phyloP scores from a whole-genome alignment of 2,797 vertebrate species.

The Manis javanica region DNA sequence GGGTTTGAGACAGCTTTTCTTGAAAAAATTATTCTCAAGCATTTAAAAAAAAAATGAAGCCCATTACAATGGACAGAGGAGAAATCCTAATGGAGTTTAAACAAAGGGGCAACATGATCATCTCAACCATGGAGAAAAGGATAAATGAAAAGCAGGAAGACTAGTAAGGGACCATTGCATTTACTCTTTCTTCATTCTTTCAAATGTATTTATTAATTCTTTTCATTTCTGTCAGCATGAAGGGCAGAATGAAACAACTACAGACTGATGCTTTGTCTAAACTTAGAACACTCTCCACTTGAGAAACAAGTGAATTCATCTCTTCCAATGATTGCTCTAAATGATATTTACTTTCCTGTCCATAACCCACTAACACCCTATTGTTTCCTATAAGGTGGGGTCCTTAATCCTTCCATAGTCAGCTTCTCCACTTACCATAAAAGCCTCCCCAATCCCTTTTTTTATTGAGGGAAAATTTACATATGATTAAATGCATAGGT shows the following conservation, averaged over 20 bases:
- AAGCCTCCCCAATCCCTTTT: neutral
- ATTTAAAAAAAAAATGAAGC: neutral
- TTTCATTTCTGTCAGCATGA: neutral
- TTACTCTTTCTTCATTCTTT: neutral
- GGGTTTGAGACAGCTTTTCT: neutral
- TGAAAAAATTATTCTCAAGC: conserved; percentile 7
- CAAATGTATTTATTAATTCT: neutral
- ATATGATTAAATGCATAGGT: conserved; percentile 25
- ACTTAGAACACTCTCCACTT: conserved; percentile 65
- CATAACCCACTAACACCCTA: conserved; percentile 65
- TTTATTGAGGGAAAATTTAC: conserved; percentile 49
- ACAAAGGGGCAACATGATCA: neutral
- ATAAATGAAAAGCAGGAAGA: neutral
- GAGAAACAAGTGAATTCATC: conserved; percentile 58
- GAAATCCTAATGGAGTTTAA: conserved; percentile 8
- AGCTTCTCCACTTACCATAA: conserved; percentile 51
- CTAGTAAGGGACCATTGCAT: neutral
- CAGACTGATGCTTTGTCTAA: conserved; percentile 55
- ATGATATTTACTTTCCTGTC: conserved; percentile 60
- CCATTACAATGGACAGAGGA: neutral
- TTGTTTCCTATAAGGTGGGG: conserved; percentile 41
- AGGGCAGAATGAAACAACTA: conserved; percentile 53
- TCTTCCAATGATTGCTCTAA: conserved; percentile 56
- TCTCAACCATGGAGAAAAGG: neutral
- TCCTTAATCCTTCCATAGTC: conserved; percentile 38